These are phyloP conservation scores for Patella caerulea DNA, from an alignment of 2,888 invertebrate species.

Conservation along the genomic window DNA sequence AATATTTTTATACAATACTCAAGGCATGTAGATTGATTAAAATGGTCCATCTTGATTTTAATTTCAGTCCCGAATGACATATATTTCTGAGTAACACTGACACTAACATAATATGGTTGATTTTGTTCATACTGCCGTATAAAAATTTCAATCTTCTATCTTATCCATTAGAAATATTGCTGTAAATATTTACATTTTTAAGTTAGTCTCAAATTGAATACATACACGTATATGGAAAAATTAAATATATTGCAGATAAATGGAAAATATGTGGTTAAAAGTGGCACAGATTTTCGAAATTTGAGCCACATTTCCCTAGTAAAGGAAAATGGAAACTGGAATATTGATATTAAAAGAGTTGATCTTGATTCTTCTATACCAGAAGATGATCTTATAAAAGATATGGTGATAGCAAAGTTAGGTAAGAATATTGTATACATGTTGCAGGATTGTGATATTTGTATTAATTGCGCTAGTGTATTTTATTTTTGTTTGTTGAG, in stretches of 20 bases:
- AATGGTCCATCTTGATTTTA: no score
- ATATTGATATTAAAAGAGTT: slow-evolving; percentile 80
- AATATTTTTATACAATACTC: no score
- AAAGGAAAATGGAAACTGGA: slow-evolving; percentile 73
- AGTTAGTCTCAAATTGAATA: not conserved
- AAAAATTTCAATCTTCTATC: not conserved
- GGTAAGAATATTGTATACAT: slow-evolving; percentile 71
- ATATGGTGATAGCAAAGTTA: slow-evolving; percentile 81
- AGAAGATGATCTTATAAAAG: slow-evolving; percentile 82
- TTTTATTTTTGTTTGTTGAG: no score
- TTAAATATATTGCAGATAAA: slow-evolving; percentile 76
- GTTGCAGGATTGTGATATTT: no score
- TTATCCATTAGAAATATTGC: not conserved
- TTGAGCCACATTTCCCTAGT: slow-evolving; percentile 85
- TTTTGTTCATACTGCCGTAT: not conserved
- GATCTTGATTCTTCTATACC: slow-evolving; percentile 75
- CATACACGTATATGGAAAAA: not conserved
- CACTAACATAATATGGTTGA: no score
- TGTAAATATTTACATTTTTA: not conserved
- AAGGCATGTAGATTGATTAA: no score
- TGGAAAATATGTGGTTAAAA: slow-evolving; percentile 86
- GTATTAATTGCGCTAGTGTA: no score
- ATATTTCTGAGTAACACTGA: no score
- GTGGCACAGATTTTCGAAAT: slow-evolving; percentile 92
- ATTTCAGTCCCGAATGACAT: no score